Evolutionary conservation across 2,888 invertebrate species (phyloP).

Genomic region (Criorhina ranunculi): DNA sequence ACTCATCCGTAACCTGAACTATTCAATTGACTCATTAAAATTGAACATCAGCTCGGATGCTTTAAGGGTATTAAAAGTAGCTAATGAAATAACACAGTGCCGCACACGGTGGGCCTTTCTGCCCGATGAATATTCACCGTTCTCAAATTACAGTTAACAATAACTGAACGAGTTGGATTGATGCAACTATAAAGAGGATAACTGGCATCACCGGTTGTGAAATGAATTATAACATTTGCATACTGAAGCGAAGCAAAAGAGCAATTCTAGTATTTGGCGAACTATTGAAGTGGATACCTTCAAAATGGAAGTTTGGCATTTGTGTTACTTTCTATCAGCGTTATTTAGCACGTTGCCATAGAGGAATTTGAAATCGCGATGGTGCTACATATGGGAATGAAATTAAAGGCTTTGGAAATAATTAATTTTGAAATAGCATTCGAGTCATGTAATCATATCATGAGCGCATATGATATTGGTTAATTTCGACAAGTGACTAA

Average conservation of each 20-base stretch:
- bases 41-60: not conserved
- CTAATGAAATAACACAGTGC: not conserved
- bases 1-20: not conserved
- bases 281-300: conserved; percentile 12
- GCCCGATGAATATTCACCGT: not conserved
- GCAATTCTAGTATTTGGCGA: conserved; percentile 42
- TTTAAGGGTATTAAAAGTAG: not conserved
- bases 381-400: not conserved
- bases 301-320: conserved; percentile 5
- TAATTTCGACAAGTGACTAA: not conserved
- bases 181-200: conserved; percentile 24
- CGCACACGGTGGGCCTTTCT: not conserved
- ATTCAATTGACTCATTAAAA: conserved; percentile 8
- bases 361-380: not conserved
- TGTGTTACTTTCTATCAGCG: not conserved
- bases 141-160: conserved; percentile 29
- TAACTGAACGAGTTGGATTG: conserved; percentile 23
- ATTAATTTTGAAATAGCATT: not conserved
- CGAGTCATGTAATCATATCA: conserved; percentile 5
- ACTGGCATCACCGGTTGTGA: not conserved
- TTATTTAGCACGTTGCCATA: not conserved
- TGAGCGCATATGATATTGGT: not conserved
- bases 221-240: conserved; percentile 30
- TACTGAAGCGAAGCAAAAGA: conserved; percentile 28
- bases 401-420: conserved; percentile 13